Percentiles rank a stretch among this genome's conserved stretches.
These are phyloP conservation scores for Sula dactylatra DNA, from an alignment of 2,113 vertebrate genomes.

Conservation along the genomic window DNA sequence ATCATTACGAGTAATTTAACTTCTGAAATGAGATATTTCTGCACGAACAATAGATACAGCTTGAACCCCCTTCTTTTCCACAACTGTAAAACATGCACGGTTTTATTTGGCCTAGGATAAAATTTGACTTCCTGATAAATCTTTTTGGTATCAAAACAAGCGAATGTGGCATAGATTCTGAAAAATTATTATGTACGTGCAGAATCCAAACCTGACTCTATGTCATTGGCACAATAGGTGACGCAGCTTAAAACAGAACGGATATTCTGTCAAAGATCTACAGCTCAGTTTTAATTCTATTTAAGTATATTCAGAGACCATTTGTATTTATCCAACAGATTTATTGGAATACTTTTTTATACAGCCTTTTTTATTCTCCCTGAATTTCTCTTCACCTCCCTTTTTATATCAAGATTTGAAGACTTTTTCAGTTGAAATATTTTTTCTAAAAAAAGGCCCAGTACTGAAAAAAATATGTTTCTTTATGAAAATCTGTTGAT, in stretches of 20 bases:
- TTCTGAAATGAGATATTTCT: constrained; percentile 45
- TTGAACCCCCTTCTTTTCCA: constrained; percentile 24
- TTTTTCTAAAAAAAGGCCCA: background rate
- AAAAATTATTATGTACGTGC: background rate
- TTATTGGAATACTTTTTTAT: too few relatives aligned
- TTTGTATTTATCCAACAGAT: background rate
- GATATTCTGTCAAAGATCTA: background rate
- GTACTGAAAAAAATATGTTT: accelerated
- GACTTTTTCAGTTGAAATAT: background rate
- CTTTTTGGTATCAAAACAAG: background rate
- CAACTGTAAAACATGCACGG: background rate
- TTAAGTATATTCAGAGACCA: background rate
- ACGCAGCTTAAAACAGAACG: background rate
- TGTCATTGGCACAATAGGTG: background rate
- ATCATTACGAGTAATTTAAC: background rate
- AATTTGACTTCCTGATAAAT: background rate
- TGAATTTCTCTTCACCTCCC: background rate
- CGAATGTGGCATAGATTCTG: background rate
- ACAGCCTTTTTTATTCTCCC: background rate
- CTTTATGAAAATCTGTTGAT: background rate
- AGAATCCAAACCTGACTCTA: background rate
- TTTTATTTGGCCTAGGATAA: background rate
- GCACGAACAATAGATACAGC: background rate
- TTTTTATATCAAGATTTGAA: background rate
- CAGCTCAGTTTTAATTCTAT: background rate